Evolutionary conservation across 2,113 vertebrate genomes (phyloP).

Genomic region (Odobenus rosmarus): DNA sequence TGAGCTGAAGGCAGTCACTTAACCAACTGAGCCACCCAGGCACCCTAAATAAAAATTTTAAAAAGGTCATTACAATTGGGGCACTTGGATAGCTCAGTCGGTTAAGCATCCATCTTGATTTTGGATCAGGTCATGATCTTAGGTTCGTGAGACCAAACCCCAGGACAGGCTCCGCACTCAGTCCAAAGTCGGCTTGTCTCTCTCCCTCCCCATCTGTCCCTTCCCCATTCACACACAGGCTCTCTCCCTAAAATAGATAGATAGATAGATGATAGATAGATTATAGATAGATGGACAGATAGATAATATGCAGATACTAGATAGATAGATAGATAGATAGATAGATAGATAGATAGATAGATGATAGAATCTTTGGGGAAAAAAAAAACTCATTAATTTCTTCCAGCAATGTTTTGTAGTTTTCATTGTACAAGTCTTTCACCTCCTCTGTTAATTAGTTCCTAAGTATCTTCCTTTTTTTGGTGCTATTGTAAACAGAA

Average conservation of each 20-base stretch:
- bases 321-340: no score
- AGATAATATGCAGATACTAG: no score
- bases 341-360: no score
- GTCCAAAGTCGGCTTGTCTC: background rate
- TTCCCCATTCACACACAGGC: background rate
- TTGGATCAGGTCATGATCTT: background rate
- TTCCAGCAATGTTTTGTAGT: background rate
- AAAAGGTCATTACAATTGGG: background rate
- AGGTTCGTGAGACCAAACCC: background rate
- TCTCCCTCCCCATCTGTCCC: background rate
- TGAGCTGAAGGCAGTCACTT: no score
- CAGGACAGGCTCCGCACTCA: background rate
- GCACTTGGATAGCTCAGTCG: background rate
- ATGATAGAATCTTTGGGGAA: no score
- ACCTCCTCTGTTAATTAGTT: background rate
- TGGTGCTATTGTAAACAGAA: background rate
- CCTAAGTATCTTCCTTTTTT: background rate
- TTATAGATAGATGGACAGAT: no score
- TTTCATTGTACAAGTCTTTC: background rate
- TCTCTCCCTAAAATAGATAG: background rate
- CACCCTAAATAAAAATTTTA: no score
- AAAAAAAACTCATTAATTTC: background rate
- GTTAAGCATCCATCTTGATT: background rate
- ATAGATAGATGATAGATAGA: no score
- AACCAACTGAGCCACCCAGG: no score